These are phyloP conservation scores for Dicyrtomina minuta DNA, from an alignment of 2,888 invertebrate species.

Conservation along the genomic window DNA sequence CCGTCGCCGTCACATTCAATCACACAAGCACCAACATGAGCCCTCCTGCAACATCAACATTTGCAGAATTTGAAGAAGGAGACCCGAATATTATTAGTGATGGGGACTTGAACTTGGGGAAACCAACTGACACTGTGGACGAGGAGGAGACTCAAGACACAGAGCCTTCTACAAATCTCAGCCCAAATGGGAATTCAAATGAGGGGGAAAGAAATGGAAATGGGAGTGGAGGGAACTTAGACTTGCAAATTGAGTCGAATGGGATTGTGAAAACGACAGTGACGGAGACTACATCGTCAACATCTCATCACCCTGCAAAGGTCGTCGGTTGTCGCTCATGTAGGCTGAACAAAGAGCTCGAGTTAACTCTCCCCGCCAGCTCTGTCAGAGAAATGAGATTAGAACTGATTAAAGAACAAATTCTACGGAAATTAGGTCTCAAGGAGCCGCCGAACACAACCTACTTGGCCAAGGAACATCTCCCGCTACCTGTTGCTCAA, in stretches of 20 bases:
- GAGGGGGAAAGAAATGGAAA: not conserved
- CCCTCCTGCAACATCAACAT: too few species aligned
- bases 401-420: constrained; percentile 81
- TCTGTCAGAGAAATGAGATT: constrained; percentile 68
- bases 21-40: too few species aligned
- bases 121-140: too few species aligned
- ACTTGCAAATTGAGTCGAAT: not conserved
- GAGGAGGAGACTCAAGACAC: not conserved
- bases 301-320: not conserved
- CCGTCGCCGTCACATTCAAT: too few species aligned
- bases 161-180: too few species aligned
- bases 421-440: constrained; percentile 74
- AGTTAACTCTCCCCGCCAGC: not conserved
- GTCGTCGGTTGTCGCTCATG: constrained; percentile 6
- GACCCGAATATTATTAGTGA: too few species aligned
- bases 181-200: not conserved
- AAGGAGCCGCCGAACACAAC: constrained; percentile 69
- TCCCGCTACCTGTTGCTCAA: constrained; percentile 75
- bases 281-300: not conserved
- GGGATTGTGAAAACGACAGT: constrained; percentile 1
- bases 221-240: too few species aligned
- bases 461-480: constrained; percentile 42
- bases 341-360: constrained; percentile 7
- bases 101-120: too few species aligned
- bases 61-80: too few species aligned